phyloP scores from a whole-genome alignment of 2,797 vertebrate species.

The Rhinichthys osculus region DNA sequence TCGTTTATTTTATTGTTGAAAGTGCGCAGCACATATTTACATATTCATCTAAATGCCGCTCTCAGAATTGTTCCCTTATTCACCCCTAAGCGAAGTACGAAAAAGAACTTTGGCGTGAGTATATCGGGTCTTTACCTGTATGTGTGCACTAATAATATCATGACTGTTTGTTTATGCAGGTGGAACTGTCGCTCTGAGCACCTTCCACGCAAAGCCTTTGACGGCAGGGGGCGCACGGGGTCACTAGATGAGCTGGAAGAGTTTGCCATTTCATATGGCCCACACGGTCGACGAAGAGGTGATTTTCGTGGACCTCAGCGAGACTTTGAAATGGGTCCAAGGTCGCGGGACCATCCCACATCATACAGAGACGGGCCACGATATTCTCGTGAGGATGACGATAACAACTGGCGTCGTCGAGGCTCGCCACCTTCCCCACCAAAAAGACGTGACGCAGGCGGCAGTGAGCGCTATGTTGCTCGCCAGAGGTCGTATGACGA shows the following conservation, averaged over 20 bases:
- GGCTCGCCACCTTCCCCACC: slow-evolving; percentile 81
- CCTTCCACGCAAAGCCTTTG: slow-evolving; percentile 87
- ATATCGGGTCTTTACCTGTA: background rate
- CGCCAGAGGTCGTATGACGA: slow-evolving; percentile 80
- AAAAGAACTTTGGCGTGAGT: background rate
- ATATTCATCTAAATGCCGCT: background rate
- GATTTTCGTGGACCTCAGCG: slow-evolving; percentile 75
- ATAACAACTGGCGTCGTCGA: slow-evolving; percentile 73
- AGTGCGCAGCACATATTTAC: background rate
- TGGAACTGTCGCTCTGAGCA: slow-evolving; percentile 90
- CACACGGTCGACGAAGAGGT: slow-evolving; percentile 66
- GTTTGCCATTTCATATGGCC: slow-evolving; percentile 81
- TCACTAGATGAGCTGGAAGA: slow-evolving; percentile 96
- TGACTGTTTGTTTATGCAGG: slow-evolving; percentile 72
- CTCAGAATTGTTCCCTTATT: background rate
- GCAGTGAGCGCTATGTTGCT: slow-evolving; percentile 76
- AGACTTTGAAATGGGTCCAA: slow-evolving; percentile 72
- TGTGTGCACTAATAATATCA: background rate
- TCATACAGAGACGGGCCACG: slow-evolving; percentile 61
- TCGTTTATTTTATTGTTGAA: background rate
- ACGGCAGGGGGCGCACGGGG: slow-evolving; percentile 83
- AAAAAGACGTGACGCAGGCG: slow-evolving; percentile 85
- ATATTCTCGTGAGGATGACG: slow-evolving; percentile 67
- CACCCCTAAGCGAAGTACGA: background rate
- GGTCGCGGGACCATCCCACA: slow-evolving; percentile 39